Evolutionary conservation across 2,113 vertebrate genomes (phyloP).

Genomic region (Colius striatus): DNA sequence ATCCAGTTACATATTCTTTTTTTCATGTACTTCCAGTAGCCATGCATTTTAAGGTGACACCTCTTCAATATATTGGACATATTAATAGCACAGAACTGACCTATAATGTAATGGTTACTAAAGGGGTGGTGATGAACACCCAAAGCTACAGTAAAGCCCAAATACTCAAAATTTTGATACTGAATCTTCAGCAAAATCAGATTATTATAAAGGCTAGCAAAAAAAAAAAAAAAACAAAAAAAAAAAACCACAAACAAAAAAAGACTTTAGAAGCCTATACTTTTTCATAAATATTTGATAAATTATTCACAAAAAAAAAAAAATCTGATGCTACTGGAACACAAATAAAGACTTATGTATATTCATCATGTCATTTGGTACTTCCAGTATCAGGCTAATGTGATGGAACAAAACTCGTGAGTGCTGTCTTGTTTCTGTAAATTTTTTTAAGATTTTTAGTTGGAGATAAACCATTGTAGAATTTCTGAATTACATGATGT

Average conservation of each 20-base stretch:
- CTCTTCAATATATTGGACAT: not conserved
- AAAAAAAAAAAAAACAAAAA: not conserved
- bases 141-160: not conserved
- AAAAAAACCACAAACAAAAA: too few species aligned
- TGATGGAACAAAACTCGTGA: not conserved
- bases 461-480: not conserved
- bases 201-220: not conserved
- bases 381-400: not conserved
- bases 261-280: fast-evolving
- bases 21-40: not conserved
- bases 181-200: not conserved
- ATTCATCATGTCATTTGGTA: not conserved
- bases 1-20: not conserved
- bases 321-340: not conserved
- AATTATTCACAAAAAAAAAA: not conserved
- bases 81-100: not conserved
- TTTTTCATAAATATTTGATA: not conserved
- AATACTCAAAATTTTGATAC: not conserved
- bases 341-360: not conserved
- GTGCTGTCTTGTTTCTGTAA: not conserved
- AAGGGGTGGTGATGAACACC: not conserved
- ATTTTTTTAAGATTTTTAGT: not conserved
- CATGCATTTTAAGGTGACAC: not conserved
- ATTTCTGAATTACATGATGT: not conserved
- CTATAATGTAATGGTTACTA: not conserved